These are phyloP conservation scores for Endomychus coccineus DNA, from an alignment of 2,888 invertebrate genomes.

Conservation along the genomic window DNA sequence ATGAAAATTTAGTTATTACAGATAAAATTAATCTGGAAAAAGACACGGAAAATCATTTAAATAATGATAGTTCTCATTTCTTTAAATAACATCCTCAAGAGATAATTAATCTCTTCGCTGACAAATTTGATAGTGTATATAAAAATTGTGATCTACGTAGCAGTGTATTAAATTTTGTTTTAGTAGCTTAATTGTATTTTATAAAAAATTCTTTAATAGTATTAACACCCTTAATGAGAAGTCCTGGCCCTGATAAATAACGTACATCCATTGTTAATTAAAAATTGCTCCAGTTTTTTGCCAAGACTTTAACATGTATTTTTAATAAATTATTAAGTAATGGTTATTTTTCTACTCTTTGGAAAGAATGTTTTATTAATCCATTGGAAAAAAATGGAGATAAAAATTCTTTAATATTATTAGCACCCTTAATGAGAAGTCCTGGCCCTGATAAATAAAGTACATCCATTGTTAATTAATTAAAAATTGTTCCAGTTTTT, in stretches of 20 bases:
- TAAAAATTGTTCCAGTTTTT: background rate
- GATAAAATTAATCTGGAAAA: too few relatives aligned
- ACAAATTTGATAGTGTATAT: conserved; percentile 2
- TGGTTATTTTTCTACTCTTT: background rate
- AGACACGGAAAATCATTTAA: background rate
- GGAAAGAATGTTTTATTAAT: background rate
- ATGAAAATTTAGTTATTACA: too few relatives aligned
- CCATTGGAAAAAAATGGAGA: background rate
- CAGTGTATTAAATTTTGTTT: background rate
- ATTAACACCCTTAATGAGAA: too few relatives aligned
- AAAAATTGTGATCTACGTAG: background rate
- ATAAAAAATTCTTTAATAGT: background rate
- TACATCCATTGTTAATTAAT: conserved; percentile 1
- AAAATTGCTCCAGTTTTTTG: background rate
- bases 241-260: background rate
- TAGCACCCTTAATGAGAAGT: too few relatives aligned
- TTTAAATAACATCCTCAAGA: background rate
- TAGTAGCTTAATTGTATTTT: too few relatives aligned
- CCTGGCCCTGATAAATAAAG: background rate
- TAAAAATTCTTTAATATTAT: background rate
- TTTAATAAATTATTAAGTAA: background rate
- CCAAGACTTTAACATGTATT: background rate
- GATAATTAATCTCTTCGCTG: background rate
- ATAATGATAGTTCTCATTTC: background rate
- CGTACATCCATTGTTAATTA: background rate